phyloP scores from a whole-genome alignment of 1,140 invertebrate species.

The Zaprionus lachaisei region DNA sequence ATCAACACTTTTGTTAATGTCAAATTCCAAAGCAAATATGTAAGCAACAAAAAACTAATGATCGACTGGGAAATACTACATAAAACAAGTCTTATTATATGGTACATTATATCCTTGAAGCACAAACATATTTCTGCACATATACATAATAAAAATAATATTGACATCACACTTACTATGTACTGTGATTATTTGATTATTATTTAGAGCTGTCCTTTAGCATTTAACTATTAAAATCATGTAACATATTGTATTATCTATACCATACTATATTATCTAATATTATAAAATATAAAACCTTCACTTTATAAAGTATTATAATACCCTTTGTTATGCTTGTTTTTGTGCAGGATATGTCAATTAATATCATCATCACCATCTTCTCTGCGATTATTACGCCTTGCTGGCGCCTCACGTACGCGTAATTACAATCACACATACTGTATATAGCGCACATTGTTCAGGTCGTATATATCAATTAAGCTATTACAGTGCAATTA shows the following conservation, averaged over 20 bases:
- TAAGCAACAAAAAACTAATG: not conserved
- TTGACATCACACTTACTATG: no score
- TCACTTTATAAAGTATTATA: no score
- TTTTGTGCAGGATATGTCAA: conserved; percentile 4
- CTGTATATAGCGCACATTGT: conserved; percentile 17
- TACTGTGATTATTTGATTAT: no score
- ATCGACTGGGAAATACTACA: not conserved
- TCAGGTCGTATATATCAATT: conserved; percentile 73
- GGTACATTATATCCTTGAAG: no score
- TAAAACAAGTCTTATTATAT: no score
- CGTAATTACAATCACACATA: conserved; percentile 25
- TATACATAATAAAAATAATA: no score
- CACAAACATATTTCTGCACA: no score
- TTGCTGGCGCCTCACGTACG: conserved; percentile 31
- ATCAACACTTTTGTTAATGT: not conserved
- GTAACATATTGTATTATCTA: no score
- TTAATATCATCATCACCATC: not conserved
- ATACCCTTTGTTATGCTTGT: not conserved
- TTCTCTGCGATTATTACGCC: conserved; percentile 15
- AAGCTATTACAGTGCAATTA: conserved; percentile 73
- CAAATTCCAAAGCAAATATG: not conserved
- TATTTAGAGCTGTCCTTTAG: no score
- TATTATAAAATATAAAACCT: no score
- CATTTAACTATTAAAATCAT: no score
- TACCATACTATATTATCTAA: no score